Evolutionary conservation across 2,113 vertebrate species (phyloP), one percentile per base, ranked within the genome.

Genomic region (Nannospalax galili): DNA sequence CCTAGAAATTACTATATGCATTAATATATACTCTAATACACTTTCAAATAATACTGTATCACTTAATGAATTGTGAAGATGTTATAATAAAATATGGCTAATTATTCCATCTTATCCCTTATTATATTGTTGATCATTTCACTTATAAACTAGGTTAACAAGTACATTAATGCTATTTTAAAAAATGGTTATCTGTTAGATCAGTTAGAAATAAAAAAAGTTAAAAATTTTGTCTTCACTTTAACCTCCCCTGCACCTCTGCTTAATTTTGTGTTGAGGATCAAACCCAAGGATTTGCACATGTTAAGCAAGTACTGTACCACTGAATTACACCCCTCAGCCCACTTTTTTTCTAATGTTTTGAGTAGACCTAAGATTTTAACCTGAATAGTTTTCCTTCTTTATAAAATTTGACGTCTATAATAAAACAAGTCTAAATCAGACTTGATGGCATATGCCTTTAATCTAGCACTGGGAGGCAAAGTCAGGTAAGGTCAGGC

Each of bases 181-280:
- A 89, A 48, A 95, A 72, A 28, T 4, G 40, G 7, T n/a, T 84
- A 56, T 28, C 48, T 77, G 22, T 81, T 91, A 42, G 17, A 75
- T 79, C 15, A 86, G 20, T 74, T 80, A 93, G 24, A 5, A 69
- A 60, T 82, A 65, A 84, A 16, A 78, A 77, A 82, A 77, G 79
- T 17, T 45, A 15, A 90, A 86, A 26, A 90, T 90, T 94, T 82
- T 84, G n/a, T n/a, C n/a, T 90, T 92, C 52, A 35, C 42, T 35
- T 90, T 48, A 19, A 72, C 70, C 8, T 79, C 91, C 20, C 73
- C 32, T 22, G 20, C 19, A 52, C 58, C 22, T 37, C 24, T n/a
- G n/a, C n/a, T n/a, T n/a, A 6, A 19, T 48, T 89, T 85, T 60
- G 4, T 91, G 19, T 58, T 81, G 32, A 30, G 20, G 19, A 32